Conservation (phyloP, 1,140 invertebrate species). For the Acromyrmex echinatior region DNA sequence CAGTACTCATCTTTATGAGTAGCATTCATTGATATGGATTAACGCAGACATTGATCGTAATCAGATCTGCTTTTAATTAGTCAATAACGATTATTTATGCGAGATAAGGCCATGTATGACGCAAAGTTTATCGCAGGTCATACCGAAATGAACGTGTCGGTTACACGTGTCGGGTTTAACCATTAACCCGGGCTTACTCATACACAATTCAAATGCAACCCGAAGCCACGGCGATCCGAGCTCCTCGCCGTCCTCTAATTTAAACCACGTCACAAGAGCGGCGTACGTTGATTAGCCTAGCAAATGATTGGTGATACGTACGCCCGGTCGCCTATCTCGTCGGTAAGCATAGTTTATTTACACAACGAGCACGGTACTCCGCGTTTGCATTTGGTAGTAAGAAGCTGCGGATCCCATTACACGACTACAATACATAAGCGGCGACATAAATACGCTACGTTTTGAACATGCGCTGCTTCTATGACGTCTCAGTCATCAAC, state of each 20-base stretch:
- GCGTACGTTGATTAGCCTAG: slow-evolving; percentile 52
- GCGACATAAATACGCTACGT: slow-evolving; percentile 25
- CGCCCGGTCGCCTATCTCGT: slow-evolving; percentile 46
- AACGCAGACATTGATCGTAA: slow-evolving; percentile 16
- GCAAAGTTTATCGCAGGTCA: slow-evolving; percentile 49
- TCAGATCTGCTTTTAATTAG: slow-evolving; percentile 4
- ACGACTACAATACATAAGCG: slow-evolving; percentile 34
- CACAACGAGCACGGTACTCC: slow-evolving; percentile 7
- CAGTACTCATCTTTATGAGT: not conserved
- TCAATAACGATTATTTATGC: slow-evolving; percentile 37
- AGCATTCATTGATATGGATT: not conserved
- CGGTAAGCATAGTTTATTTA: slow-evolving; percentile 60
- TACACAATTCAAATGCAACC: slow-evolving; percentile 63
- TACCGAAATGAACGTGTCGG: slow-evolving; percentile 43
- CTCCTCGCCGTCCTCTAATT: slow-evolving; percentile 52
- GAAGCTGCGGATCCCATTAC: slow-evolving; percentile 56
- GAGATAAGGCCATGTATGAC: slow-evolving; percentile 6
- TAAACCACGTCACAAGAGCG: slow-evolving; percentile 56
- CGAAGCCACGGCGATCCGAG: slow-evolving; percentile 42
- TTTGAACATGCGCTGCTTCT: slow-evolving; percentile 6
- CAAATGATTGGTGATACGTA: slow-evolving; percentile 61
- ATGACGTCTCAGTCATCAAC: not conserved
- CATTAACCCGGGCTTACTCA: slow-evolving; percentile 57
- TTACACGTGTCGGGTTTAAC: slow-evolving; percentile 61
- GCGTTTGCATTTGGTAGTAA: slow-evolving; percentile 53